These are phyloP conservation scores for Entomobrya proxima DNA, from an alignment of 2,888 invertebrate species.

Conservation along the genomic window DNA sequence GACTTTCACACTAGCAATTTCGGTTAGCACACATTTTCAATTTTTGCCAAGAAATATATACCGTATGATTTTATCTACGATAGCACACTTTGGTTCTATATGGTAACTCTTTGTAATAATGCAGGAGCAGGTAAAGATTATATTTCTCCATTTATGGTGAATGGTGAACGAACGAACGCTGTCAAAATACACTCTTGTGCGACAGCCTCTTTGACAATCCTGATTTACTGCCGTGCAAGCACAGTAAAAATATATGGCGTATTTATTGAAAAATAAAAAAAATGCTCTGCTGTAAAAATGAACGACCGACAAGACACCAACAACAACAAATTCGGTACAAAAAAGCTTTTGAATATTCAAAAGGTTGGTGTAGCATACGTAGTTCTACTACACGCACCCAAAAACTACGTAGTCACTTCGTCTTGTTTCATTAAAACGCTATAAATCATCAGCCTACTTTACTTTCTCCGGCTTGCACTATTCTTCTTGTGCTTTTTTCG, in stretches of 20 bases:
- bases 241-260: not conserved
- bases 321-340: not conserved
- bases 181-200: conserved; percentile 8
- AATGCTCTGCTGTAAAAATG: not conserved
- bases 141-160: too few species aligned
- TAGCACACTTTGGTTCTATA: too few species aligned
- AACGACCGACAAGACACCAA: not conserved
- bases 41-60: not conserved
- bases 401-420: not conserved
- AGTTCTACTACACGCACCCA: not conserved
- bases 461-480: not conserved
- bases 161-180: too few species aligned
- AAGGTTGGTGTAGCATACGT: too few species aligned
- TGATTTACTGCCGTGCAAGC: conserved; percentile 3
- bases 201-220: not conserved
- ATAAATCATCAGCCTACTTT: conserved; percentile 46
- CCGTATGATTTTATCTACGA: too few species aligned
- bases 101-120: too few species aligned
- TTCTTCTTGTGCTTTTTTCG: not conserved
- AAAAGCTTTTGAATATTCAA: conserved; percentile 21
- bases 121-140: not conserved
- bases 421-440: conserved; percentile 44
- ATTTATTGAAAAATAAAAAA: not conserved
- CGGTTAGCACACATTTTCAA: not conserved
- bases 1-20: not conserved